phyloP scores from a whole-genome alignment of 2,113 vertebrate genomes.

The Hippocampus comes region DNA sequence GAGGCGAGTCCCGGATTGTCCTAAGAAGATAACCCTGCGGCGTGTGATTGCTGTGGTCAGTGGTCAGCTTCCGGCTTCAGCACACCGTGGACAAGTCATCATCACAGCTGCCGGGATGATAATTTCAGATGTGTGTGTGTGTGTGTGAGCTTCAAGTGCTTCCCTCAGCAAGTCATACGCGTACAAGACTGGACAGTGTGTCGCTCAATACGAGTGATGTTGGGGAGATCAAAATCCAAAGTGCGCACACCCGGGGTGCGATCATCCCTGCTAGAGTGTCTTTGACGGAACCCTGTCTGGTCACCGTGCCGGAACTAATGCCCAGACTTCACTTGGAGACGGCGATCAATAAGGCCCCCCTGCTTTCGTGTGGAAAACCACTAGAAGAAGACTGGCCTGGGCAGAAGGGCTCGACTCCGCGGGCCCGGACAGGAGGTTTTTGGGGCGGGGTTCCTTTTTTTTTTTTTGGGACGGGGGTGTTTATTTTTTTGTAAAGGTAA shows the following conservation, averaged over 20 bases:
- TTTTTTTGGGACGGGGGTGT: neutral
- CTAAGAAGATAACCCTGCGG: conserved; percentile 44
- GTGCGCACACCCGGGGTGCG: conserved; percentile 67
- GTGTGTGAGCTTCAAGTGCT: conserved; percentile 45
- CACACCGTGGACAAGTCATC: conserved; percentile 67
- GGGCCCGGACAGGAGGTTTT: neutral
- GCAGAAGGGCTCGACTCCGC: neutral
- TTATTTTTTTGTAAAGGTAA: conserved; percentile 28
- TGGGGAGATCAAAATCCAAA: conserved; percentile 72
- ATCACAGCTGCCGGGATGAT: conserved; percentile 59
- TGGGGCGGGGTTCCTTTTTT: too few relatives aligned
- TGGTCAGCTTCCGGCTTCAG: conserved; percentile 58
- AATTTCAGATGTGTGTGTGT: conserved; percentile 42
- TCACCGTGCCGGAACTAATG: conserved; percentile 74
- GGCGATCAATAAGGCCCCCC: conserved; percentile 68
- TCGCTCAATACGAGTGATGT: conserved; percentile 70
- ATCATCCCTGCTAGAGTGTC: conserved; percentile 67
- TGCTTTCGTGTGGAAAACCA: conserved; percentile 35
- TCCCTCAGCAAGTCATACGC: conserved; percentile 56
- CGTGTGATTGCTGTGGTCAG: conserved; percentile 56
- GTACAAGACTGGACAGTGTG: conserved; percentile 46
- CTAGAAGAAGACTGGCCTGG: conserved; percentile 21
- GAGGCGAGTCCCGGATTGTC: conserved; percentile 18
- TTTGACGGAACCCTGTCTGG: conserved; percentile 63
- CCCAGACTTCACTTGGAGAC: conserved; percentile 69